These are phyloP conservation scores for Synchiropus splendidus DNA, from an alignment of 2,113 vertebrate genomes.

Conservation along the genomic window DNA sequence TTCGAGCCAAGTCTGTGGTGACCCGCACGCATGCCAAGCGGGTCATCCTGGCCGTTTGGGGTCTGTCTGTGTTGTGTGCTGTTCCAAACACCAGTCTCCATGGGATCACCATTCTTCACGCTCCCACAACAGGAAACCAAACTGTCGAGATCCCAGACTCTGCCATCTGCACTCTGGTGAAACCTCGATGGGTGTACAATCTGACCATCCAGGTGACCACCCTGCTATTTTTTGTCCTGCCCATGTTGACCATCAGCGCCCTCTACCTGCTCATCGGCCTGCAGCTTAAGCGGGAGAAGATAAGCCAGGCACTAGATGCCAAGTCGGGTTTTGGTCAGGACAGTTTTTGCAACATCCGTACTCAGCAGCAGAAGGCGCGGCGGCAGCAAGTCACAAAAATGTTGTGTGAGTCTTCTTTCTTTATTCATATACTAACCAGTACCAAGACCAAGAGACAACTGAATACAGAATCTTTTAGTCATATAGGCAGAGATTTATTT, in stretches of 20 bases:
- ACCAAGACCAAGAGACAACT: too few relatives aligned
- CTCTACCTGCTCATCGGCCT: constrained; percentile 86
- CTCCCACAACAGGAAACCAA: constrained; percentile 14
- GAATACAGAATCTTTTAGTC: too few relatives aligned
- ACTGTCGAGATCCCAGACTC: constrained; percentile 62
- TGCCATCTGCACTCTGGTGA: constrained; percentile 71
- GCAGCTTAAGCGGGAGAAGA: constrained; percentile 74
- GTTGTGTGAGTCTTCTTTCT: constrained; percentile 89
- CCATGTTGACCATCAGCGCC: constrained; percentile 81
- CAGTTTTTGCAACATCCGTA: constrained; percentile 38
- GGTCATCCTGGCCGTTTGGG: constrained; percentile 77
- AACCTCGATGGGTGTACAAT: constrained; percentile 75
- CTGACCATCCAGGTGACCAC: constrained; percentile 82
- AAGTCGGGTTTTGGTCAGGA: constrained; percentile 22
- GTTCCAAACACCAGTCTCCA: constrained; percentile 92
- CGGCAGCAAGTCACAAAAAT: constrained; percentile 88
- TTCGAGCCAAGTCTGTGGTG: constrained; percentile 82
- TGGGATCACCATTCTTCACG: constrained; percentile 65
- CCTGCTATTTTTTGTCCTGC: constrained; percentile 83
- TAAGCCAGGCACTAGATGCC: constrained; percentile 60
- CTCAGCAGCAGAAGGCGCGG: constrained; percentile 64
- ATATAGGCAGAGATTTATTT: too few relatives aligned
- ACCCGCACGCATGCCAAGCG: constrained; percentile 77
- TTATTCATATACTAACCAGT: too few relatives aligned
- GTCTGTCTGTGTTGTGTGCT: constrained; percentile 74